phyloP scores from a whole-genome alignment of 2,797 vertebrate genomes.

The Chelon auratus region DNA sequence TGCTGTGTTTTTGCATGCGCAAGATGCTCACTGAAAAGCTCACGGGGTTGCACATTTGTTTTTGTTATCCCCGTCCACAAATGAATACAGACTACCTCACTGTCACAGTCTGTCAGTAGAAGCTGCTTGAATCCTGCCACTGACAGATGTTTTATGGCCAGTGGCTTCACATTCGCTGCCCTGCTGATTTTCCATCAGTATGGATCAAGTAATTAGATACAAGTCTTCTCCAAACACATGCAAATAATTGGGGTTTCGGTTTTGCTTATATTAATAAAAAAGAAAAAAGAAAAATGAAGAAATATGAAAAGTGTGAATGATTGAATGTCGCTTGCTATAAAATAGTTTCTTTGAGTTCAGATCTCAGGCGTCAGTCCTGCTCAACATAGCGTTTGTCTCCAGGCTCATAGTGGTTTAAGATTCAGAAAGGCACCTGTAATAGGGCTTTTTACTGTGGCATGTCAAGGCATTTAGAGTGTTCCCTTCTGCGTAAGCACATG shows the following conservation, averaged over 20 bases:
- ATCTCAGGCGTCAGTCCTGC: constrained; percentile 37
- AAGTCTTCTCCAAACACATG: constrained; percentile 40
- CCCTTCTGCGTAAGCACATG: constrained; percentile 53
- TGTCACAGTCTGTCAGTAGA: constrained; percentile 52
- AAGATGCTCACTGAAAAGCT: constrained; percentile 40
- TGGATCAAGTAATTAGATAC: constrained; percentile 60
- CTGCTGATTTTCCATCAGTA: constrained; percentile 65
- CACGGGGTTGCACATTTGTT: constrained; percentile 46
- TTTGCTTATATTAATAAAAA: constrained; percentile 13
- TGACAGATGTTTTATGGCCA: constrained; percentile 62
- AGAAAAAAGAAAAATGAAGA: constrained; percentile 31
- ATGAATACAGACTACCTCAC: constrained; percentile 51
- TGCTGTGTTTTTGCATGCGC: constrained; percentile 54
- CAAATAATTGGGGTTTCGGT: constrained; percentile 44
- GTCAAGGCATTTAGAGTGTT: constrained; percentile 58
- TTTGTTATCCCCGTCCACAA: constrained; percentile 58
- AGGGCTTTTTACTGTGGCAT: constrained; percentile 40
- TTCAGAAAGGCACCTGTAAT: constrained; percentile 51
- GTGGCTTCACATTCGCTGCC: constrained; percentile 58
- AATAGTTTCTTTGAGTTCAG: constrained; percentile 14
- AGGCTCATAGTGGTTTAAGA: constrained; percentile 31
- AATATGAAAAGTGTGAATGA: constrained; percentile 38
- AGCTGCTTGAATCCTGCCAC: constrained; percentile 40
- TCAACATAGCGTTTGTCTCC: constrained; percentile 33
- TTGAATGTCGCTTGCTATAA: constrained; percentile 43